Evolutionary conservation across 30 jellyfish, hydroid and myxozoan species (phyloP).

Genomic region (Aurelia coerulea): DNA sequence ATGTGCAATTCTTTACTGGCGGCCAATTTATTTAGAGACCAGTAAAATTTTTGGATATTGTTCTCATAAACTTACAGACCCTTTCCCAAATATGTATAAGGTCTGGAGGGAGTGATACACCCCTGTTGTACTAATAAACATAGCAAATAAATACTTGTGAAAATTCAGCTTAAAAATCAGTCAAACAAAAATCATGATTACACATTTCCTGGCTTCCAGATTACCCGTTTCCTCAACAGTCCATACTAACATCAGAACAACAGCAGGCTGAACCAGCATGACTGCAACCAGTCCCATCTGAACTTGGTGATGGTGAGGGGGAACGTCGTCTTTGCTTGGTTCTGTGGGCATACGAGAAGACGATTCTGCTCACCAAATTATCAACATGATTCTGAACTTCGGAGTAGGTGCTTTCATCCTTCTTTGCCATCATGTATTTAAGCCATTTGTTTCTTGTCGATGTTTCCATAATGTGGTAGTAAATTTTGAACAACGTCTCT

Average conservation of each 20-base stretch:
- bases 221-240: not conserved
- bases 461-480: slow-evolving; percentile 63
- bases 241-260: slow-evolving; percentile 56
- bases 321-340: slow-evolving; percentile 59
- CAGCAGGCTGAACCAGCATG: slow-evolving; percentile 52
- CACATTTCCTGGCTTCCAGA: no score
- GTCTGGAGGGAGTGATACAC: no score
- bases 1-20: no score
- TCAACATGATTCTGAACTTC: slow-evolving; percentile 78
- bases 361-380: slow-evolving; percentile 69
- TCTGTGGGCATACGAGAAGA: slow-evolving; percentile 81
- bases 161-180: no score
- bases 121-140: no score
- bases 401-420: slow-evolving; percentile 38
- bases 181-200: no score
- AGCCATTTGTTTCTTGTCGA: slow-evolving; percentile 64
- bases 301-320: slow-evolving; percentile 60
- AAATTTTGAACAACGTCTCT: slow-evolving; percentile 78
- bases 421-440: slow-evolving; percentile 79
- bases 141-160: no score
- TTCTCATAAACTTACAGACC: no score
- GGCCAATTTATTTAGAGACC: no score
- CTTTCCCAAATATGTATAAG: no score
- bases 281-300: slow-evolving; percentile 43
- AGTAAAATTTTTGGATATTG: no score